These are phyloP conservation scores for Aphis gossypii DNA, from an alignment of 1,140 invertebrate genomes.

Conservation along the genomic window DNA sequence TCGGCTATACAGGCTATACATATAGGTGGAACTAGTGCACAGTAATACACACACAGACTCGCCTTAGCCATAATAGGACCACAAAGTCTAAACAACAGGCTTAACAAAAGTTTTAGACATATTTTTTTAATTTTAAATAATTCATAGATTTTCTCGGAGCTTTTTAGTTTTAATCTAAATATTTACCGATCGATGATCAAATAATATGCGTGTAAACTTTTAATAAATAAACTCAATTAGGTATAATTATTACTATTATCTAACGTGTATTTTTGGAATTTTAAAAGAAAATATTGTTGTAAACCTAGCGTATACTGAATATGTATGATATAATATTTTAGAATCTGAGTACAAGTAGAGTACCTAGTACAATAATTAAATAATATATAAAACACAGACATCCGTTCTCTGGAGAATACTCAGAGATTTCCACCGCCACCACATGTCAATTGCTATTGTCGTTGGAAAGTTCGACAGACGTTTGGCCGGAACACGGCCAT, in stretches of 20 bases:
- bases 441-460: background rate
- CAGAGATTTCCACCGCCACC: background rate
- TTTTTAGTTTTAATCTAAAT: background rate
- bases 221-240: background rate
- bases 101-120: too few relatives aligned
- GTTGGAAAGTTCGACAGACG: background rate
- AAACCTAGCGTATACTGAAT: background rate
- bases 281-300: background rate
- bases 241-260: background rate
- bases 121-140: too few relatives aligned
- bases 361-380: background rate
- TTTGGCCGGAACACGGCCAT: background rate
- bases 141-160: background rate
- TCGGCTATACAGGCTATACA: too few relatives aligned
- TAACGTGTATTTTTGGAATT: background rate
- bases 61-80: too few relatives aligned
- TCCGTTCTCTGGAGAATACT: background rate
- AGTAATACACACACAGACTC: too few relatives aligned
- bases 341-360: background rate
- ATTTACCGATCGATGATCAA: background rate
- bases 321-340: background rate
- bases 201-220: too few relatives aligned
- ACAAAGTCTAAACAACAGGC: too few relatives aligned
- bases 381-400: background rate
- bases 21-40: too few relatives aligned